These are phyloP conservation scores for Eretmochelys imbricata DNA, from an alignment of 2,113 vertebrate genomes.

Conservation along the genomic window DNA sequence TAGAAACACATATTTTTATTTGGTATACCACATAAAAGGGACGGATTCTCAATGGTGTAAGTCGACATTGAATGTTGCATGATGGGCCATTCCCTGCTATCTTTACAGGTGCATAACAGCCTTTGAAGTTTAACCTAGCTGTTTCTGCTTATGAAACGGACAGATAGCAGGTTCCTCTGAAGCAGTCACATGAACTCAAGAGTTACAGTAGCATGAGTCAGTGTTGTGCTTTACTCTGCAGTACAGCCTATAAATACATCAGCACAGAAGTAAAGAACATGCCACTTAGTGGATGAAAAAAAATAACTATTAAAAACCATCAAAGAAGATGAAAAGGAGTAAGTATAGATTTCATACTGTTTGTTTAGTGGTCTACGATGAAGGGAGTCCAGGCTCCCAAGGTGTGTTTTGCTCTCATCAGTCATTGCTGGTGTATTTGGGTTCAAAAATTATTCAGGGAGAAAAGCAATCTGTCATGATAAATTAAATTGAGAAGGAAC, in stretches of 20 bases:
- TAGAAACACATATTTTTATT: not conserved
- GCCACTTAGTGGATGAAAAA: not conserved
- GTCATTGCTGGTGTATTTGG: not conserved
- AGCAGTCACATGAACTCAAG: rapidly evolving
- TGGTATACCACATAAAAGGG: not conserved
- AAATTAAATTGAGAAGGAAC: not conserved
- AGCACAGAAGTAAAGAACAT: not conserved
- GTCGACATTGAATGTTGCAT: not conserved
- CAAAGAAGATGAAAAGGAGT: not conserved
- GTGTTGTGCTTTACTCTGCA: not conserved
- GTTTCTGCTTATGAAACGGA: not conserved
- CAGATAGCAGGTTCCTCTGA: not conserved
- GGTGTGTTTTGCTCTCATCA: not conserved
- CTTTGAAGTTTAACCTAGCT: not conserved
- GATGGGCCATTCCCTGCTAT: not conserved
- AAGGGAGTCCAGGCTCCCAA: not conserved
- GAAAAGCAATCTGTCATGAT: not conserved
- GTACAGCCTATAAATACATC: not conserved
- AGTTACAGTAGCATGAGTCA: not conserved
- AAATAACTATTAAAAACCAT: not conserved
- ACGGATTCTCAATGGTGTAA: not conserved
- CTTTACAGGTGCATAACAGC: not conserved
- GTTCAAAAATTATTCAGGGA: too few species aligned
- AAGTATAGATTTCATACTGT: not conserved
- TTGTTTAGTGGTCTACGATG: not conserved